Percentiles rank a stretch among this genome's conserved stretches.
Evolutionary conservation across 1,140 invertebrate genomes (phyloP).

Genomic region (Drosophila guanche): DNA sequence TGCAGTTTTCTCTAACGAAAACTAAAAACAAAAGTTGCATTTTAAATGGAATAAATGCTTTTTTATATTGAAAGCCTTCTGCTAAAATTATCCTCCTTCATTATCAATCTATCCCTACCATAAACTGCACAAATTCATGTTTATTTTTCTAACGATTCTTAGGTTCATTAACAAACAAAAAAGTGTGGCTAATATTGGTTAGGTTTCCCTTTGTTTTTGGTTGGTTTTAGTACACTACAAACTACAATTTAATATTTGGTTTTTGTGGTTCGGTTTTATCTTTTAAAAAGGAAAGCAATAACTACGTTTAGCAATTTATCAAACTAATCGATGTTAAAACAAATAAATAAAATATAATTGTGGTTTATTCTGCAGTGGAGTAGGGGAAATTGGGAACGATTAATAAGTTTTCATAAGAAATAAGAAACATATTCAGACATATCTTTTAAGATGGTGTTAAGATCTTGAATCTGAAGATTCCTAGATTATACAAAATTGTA

Average conservation of each 20-base stretch:
- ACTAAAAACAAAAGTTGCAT: conserved; percentile 65
- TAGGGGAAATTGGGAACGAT: background rate
- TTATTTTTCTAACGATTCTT: conserved; percentile 7
- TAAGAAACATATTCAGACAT: too few relatives aligned
- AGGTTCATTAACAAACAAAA: conserved; percentile 14
- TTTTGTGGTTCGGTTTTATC: conserved; percentile 22
- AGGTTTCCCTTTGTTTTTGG: conserved; percentile 11
- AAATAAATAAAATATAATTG: conserved; percentile 16
- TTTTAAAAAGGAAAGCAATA: conserved; percentile 43
- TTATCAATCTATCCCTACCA: conserved; percentile 3
- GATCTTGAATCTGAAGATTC: too few relatives aligned
- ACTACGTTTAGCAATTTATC: conserved; percentile 44
- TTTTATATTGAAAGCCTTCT: conserved; percentile 63
- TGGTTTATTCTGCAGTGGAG: conserved; percentile 24
- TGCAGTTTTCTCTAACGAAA: conserved; percentile 37
- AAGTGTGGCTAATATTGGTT: conserved; percentile 14
- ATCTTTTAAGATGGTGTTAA: too few relatives aligned
- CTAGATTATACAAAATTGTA: too few relatives aligned
- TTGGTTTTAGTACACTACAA: conserved; percentile 43
- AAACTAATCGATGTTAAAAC: conserved; percentile 32
- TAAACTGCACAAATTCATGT: conserved; percentile 30
- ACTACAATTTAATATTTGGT: conserved; percentile 35
- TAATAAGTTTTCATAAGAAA: background rate
- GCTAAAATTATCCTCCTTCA: conserved; percentile 3
- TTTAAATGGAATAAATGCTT: conserved; percentile 78